Base-by-base conservation (phyloP, 2,888 invertebrate genomes). In the Drosophila phalerata region DNA sequence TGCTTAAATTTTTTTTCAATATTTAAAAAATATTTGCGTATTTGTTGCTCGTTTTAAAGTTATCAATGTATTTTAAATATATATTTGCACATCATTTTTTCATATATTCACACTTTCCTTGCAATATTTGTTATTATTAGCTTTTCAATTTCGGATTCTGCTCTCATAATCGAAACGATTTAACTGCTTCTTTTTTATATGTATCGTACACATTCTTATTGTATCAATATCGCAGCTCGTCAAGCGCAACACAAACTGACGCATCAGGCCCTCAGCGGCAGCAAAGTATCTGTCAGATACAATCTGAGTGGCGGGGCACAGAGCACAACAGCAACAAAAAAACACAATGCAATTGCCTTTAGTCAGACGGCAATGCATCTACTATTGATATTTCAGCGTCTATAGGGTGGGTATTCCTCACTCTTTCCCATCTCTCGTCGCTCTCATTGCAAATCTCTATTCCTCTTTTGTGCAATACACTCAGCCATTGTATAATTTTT, bases 401-500 rank as follows among this genome's bases (percentile, higher is more conserved):
- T 45, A 32, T 60, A 32, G 71, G 53, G 38, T 57, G 57, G 32
- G 38, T 52, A 34, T n/a, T 9, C 17, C 13, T 22, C 47, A n/a
- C 47, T 13, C 43, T 37, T 11, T 43, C 28, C 40, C 17, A 37
- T 17, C 43, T 19, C 9, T 19, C 25, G 22, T 22, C 3, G 2
- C 3, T 17, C 13, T 15, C 32, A 22, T 4, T 22, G 4, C 3
- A 34, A 32, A 34, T 32, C 34, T 49, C 5, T 9, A 34, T 42
- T 25, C 43, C 11, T 47, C 47, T 37, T 52, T 22, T 37, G 30
- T 30, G 22, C 56, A 28, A 11, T 42, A n/a, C 47, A 57, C 13
- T 47, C 11, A 47, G 19, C 9, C 63, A 81, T 85, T 84, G 83
- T 85, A 76, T 83, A 81, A 85, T 81, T 81, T 83, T 67, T 85